Percentiles rank a stretch among this genome's conserved stretches.
These are phyloP conservation scores for Oophaga pumilio DNA, from an alignment of 2,113 vertebrate genomes.

Conservation along the genomic window DNA sequence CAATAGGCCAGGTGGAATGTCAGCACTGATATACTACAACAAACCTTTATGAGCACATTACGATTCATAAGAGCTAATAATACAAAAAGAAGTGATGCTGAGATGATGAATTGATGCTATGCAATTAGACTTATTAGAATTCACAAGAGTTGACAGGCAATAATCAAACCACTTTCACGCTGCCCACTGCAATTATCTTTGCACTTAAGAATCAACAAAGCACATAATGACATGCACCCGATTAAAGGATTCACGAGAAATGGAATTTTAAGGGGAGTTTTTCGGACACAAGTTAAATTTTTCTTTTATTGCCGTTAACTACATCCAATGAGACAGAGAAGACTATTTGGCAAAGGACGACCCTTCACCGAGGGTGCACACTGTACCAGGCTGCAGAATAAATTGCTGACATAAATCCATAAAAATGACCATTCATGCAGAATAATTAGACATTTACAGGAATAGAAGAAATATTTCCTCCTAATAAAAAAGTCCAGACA, in stretches of 20 bases:
- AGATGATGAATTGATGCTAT: constrained; percentile 82
- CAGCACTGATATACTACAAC: constrained; percentile 76
- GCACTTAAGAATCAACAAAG: constrained; percentile 95
- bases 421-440: constrained; percentile 46
- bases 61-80: constrained; percentile 76
- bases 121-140: constrained; percentile 87
- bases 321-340: constrained; percentile 60
- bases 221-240: constrained; percentile 88
- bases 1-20: constrained; percentile 75
- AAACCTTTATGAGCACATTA: constrained; percentile 78
- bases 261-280: constrained; percentile 78
- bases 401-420: constrained; percentile 42
- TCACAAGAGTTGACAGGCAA: constrained; percentile 84
- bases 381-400: constrained; percentile 38
- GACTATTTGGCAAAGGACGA: constrained; percentile 67
- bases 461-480: constrained; percentile 40
- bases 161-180: constrained; percentile 88
- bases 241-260: constrained; percentile 83
- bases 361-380: constrained; percentile 56
- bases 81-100: constrained; percentile 78
- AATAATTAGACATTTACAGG: constrained; percentile 57
- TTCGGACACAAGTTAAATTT: constrained; percentile 14
- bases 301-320: constrained; percentile 39
- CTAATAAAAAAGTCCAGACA: constrained; percentile 33
- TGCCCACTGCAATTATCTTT: constrained; percentile 89